Evolutionary conservation across 2,113 vertebrate species (phyloP).

Genomic region (Mustelus asterias): DNA sequence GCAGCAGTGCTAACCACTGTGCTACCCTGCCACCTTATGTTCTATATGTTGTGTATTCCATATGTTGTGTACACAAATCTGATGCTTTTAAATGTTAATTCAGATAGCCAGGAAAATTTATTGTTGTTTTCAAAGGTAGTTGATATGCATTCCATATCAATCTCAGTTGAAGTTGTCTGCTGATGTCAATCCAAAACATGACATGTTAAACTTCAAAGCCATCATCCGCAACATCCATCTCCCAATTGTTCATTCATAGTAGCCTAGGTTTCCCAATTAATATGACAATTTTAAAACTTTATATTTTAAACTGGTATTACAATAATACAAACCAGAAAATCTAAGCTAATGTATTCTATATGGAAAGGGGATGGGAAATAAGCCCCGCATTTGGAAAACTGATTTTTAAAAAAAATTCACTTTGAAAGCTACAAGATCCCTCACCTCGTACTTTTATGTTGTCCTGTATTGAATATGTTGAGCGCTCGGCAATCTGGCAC

Average conservation of each 20-base stretch:
- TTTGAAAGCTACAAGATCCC: not conserved
- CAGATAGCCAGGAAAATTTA: not conserved
- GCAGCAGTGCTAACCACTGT: no score
- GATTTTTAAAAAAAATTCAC: not conserved
- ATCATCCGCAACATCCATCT: not conserved
- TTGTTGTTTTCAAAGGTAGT: not conserved
- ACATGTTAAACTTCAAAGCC: not conserved
- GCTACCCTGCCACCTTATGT: no score
- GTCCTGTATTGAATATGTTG: not conserved
- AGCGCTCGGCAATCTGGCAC: not conserved
- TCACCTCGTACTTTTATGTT: not conserved
- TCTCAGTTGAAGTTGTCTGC: not conserved
- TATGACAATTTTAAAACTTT: not conserved
- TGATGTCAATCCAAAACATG: not conserved
- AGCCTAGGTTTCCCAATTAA: not conserved
- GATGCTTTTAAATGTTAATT: not conserved
- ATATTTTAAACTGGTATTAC: not conserved
- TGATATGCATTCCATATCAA: not conserved
- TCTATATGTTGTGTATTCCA: no score
- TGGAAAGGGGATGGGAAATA: not conserved
- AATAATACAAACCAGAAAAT: not conserved
- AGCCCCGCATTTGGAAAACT: not conserved
- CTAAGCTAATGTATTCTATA: not conserved
- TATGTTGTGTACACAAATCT: not conserved
- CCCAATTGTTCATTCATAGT: not conserved